Evolutionary conservation across 1,140 invertebrate genomes (phyloP), one percentile per base, ranked within the genome.

Genomic region (Lineus longissimus): DNA sequence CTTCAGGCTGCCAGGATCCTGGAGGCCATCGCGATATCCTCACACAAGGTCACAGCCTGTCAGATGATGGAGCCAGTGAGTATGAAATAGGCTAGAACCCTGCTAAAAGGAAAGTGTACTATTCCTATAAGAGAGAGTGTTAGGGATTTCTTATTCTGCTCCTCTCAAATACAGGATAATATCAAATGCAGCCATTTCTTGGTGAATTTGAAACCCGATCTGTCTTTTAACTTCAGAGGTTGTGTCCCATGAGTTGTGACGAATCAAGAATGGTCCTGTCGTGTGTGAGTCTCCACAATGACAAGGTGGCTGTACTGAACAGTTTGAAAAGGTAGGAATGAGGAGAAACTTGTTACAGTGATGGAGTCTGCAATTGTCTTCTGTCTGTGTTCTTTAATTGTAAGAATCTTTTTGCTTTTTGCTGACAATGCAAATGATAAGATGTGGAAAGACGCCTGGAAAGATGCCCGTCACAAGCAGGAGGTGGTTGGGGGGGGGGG

Each of bases 51-150:
- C 0, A 63, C 64, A 64, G 76, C 71, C 11, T 68, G 78, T 30
- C 63, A 70, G 63, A 75, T 79, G 33, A 61, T 81, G 56, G 76
- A 78, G 62, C 70, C 77, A 59, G 79, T 81, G 64, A 77, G 76
- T 72, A 63, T 40, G 29, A 23, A 6, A 7, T 55, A n/a, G 23
- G 23, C n/a, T 0, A n/a, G n/a, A 61, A 27, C 40, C 11, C 13
- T 27, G 47, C 2, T 7, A 23, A 17, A 51, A 31, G 7, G 7
- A 11, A 17, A 55, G 17, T n/a, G 15, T 27, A 30, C 29, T 30
- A 7, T 17, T 40, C 31, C 23, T 64, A 61, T 2, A 30, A 29
- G n/a, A n/a, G 23, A 1, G 40, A 19, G n/a, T 11, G 0, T 43
- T 17, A 43, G 47, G 15, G 19, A 22, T n/a, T n/a, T 19, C 19